These are phyloP conservation scores for Hirtodrosophila confusa DNA, from an alignment of 2,888 invertebrate genomes.

Conservation along the genomic window DNA sequence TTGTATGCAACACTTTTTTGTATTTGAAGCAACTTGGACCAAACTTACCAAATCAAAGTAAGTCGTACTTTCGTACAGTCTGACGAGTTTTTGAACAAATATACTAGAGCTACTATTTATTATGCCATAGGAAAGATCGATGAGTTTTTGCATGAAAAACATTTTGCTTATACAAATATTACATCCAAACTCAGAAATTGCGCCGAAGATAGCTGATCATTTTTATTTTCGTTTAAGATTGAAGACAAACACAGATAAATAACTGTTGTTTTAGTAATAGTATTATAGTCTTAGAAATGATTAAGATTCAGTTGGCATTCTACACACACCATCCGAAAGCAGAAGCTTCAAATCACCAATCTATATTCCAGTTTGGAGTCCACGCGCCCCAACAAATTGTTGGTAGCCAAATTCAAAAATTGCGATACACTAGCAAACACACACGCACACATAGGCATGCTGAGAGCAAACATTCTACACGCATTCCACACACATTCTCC, in stretches of 20 bases:
- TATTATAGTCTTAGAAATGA: slow-evolving; percentile 1
- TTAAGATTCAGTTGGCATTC: slow-evolving; percentile 36
- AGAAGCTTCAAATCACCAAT: slow-evolving; percentile 39
- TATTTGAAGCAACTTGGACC: too few relatives aligned
- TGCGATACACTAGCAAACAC: slow-evolving; percentile 21
- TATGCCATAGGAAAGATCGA: too few relatives aligned
- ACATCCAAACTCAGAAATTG: too few relatives aligned
- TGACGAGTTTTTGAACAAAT: too few relatives aligned
- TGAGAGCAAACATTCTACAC: slow-evolving; percentile 40
- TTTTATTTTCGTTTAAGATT: too few relatives aligned
- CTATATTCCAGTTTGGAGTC: slow-evolving; percentile 48
- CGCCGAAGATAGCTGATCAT: too few relatives aligned
- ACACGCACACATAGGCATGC: slow-evolving; percentile 9
- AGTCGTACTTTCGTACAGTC: too few relatives aligned
- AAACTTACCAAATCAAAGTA: too few relatives aligned
- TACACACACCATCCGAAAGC: slow-evolving; percentile 1
- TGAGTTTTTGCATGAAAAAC: too few relatives aligned
- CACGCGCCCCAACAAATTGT: slow-evolving; percentile 59
- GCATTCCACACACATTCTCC: slow-evolving; percentile 12
- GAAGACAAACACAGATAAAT: slow-evolving; percentile 26
- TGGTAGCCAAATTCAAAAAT: slow-evolving; percentile 67
- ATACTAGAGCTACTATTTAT: too few relatives aligned
- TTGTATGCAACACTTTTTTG: too few relatives aligned
- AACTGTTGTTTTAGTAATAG: slow-evolving; percentile 31
- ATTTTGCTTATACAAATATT: too few relatives aligned